Percentiles rank a stretch among this genome's conserved stretches.
Conservation (phyloP, 2,888 invertebrate species). For the Esperia sulphurella region DNA sequence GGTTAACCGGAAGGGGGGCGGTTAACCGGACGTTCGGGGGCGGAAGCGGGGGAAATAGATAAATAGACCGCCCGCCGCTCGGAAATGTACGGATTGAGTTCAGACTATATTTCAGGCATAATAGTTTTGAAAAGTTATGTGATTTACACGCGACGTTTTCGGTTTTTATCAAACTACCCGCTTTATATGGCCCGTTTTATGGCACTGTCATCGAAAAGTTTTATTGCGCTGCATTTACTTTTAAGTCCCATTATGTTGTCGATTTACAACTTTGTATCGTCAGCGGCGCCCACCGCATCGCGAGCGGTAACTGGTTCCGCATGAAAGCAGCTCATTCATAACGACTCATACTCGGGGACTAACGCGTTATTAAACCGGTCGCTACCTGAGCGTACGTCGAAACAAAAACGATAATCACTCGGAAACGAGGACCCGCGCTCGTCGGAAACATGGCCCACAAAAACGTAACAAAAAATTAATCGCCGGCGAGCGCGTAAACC, state of each 20-base stretch:
- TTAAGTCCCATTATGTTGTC: conserved; percentile 46
- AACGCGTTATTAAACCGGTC: conserved; percentile 35
- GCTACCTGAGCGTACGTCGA: conserved; percentile 34
- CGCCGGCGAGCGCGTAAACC: conserved; percentile 60
- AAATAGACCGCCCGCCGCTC: conserved; percentile 77
- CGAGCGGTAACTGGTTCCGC: conserved; percentile 28
- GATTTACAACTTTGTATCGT: conserved; percentile 40
- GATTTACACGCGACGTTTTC: conserved; percentile 75
- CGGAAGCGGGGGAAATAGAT: conserved; percentile 79
- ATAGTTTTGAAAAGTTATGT: conserved; percentile 77
- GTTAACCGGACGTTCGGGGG: conserved; percentile 78
- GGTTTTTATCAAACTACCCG: conserved; percentile 64
- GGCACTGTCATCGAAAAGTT: conserved; percentile 61
- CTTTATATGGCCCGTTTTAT: conserved; percentile 61
- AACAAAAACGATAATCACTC: conserved; percentile 45
- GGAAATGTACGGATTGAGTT: conserved; percentile 79
- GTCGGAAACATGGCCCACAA: conserved; percentile 48
- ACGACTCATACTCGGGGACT: conserved; percentile 14
- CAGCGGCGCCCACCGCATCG: conserved; percentile 21
- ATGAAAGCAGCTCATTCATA: conserved; percentile 37
- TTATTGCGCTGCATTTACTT: conserved; percentile 57
- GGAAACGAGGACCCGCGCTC: conserved; percentile 42
- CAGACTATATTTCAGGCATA: conserved; percentile 77
- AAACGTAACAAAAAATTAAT: conserved; percentile 57
- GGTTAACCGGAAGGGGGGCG: conserved; percentile 79